Conservation (phyloP, 2,113 vertebrate species). For the Lipophrys pholis region DNA sequence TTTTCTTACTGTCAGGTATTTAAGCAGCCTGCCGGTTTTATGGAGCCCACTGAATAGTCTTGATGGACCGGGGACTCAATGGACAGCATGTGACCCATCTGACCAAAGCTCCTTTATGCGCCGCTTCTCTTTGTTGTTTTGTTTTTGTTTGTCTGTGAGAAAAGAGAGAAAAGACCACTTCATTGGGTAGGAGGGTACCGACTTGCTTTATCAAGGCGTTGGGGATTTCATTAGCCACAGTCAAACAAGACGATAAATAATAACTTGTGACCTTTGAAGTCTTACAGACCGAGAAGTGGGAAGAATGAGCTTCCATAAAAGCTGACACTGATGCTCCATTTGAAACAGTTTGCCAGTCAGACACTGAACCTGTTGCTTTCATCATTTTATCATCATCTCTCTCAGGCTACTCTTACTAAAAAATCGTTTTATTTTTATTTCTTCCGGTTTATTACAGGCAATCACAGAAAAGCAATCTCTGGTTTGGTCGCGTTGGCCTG, state of each 20-base stretch:
- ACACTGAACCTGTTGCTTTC: conserved; percentile 36
- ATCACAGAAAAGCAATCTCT: conserved; percentile 30
- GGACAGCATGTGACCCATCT: conserved; percentile 88
- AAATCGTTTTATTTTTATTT: neutral
- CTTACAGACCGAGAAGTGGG: conserved; percentile 40
- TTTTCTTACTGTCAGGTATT: conserved; percentile 86
- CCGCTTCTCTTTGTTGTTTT: conserved; percentile 84
- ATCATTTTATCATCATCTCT: conserved; percentile 20
- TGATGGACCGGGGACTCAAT: conserved; percentile 83
- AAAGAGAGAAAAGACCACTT: conserved; percentile 80
- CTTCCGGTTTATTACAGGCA: conserved; percentile 2
- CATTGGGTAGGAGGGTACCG: conserved; percentile 83
- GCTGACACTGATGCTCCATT: conserved; percentile 16
- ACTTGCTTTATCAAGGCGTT: conserved; percentile 73
- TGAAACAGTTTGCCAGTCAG: conserved; percentile 32
- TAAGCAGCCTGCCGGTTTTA: conserved; percentile 87
- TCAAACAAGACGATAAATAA: conserved; percentile 79
- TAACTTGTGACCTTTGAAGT: conserved; percentile 78
- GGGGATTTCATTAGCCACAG: conserved; percentile 74
- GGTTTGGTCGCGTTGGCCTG: conserved; percentile 18
- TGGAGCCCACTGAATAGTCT: conserved; percentile 80
- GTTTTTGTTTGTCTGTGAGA: conserved; percentile 86
- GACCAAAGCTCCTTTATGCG: conserved; percentile 84
- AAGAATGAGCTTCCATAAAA: conserved; percentile 39
- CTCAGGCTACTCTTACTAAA: neutral